Conservation (phyloP, 2,113 vertebrate genomes). For the Paramormyrops kingsleyae region DNA sequence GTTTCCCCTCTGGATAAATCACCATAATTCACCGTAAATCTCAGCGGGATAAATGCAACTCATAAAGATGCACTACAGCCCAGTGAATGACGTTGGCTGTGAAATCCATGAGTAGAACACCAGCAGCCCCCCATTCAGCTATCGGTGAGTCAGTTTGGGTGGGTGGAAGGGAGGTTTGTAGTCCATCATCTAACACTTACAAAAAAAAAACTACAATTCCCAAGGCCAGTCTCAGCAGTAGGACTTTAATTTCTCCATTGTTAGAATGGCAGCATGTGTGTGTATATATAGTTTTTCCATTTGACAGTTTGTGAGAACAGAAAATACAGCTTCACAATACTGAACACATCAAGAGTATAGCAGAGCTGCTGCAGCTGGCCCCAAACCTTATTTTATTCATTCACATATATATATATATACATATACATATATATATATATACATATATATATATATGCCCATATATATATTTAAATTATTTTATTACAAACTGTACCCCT, state of each 20-base stretch:
- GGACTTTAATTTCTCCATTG: slow-evolving; percentile 56
- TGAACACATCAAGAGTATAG: slow-evolving; percentile 15
- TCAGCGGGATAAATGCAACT: background rate
- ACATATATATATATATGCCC: background rate
- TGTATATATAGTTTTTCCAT: slow-evolving; percentile 36
- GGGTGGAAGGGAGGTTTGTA: background rate
- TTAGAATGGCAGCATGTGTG: slow-evolving; percentile 53
- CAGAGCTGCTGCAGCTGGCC: background rate
- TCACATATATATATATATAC: background rate
- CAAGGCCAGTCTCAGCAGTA: slow-evolving; percentile 33
- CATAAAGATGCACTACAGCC: background rate
- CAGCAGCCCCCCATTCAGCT: background rate
- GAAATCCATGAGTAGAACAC: background rate
- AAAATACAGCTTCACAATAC: slow-evolving; percentile 26
- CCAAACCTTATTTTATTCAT: slow-evolving; percentile 30
- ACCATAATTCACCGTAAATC: background rate
- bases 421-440: background rate
- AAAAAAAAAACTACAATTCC: background rate
- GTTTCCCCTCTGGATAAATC: background rate
- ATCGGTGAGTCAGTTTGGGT: background rate
- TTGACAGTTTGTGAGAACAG: slow-evolving; percentile 16
- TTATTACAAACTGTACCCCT: slow-evolving; percentile 33
- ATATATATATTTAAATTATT: slow-evolving; percentile 2
- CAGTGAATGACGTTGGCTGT: background rate
- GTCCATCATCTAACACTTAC: background rate